phyloP scores from a whole-genome alignment of 2,888 invertebrate species.

The Himalopsyche tibetana region DNA sequence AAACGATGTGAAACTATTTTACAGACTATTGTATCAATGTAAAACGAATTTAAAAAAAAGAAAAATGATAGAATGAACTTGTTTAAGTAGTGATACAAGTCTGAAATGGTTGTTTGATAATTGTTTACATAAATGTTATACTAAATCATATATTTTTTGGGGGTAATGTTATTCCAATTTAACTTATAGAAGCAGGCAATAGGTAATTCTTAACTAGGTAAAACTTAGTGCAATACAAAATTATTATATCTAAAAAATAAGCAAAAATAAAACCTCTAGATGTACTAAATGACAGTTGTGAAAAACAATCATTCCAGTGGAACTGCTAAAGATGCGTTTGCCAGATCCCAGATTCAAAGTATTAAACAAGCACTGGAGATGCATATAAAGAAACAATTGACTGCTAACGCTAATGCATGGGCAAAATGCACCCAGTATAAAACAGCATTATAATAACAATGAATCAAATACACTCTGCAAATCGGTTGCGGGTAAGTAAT shows the following conservation, averaged over 20 bases:
- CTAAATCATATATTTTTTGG: background rate
- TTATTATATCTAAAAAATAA: slow-evolving; percentile 65
- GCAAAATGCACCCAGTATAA: background rate
- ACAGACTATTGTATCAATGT: background rate
- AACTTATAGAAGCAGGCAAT: slow-evolving; percentile 21
- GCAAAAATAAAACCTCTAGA: slow-evolving; percentile 58
- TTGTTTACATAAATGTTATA: background rate
- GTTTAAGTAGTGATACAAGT: background rate
- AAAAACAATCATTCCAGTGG: slow-evolving; percentile 18
- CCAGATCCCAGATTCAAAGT: slow-evolving; percentile 83
- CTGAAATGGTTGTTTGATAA: background rate
- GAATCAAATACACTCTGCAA: background rate
- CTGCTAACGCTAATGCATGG: slow-evolving; percentile 6
- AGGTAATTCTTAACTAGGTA: background rate
- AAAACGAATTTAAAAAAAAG: background rate
- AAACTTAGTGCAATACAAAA: slow-evolving; percentile 56
- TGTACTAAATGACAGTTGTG: slow-evolving; percentile 1
- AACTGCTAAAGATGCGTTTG: slow-evolving; percentile 53
- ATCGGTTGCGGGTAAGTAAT: too few relatives aligned
- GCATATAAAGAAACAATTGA: background rate
- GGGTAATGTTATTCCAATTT: background rate
- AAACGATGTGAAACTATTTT: too few relatives aligned
- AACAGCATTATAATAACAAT: background rate
- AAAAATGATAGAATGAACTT: background rate
- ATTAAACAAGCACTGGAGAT: slow-evolving; percentile 94